Base-by-base conservation (phyloP, 2,888 invertebrate genomes). In the Cryptosula pallasiana region DNA sequence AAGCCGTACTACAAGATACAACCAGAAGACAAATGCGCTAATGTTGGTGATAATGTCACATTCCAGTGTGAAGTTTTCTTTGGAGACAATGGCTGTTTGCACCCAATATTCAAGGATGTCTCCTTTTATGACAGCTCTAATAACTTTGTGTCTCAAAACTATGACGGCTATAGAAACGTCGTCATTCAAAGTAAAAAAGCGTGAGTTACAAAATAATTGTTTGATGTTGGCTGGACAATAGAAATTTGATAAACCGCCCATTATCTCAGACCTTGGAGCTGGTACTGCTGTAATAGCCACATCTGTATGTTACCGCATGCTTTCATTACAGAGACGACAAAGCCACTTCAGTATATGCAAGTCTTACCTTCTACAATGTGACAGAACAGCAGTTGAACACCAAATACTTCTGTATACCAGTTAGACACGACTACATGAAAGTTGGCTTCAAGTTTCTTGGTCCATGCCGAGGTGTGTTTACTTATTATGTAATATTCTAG, bases 261-360 rank as follows among this genome's bases (percentile, higher is more conserved):
- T n/a, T n/a, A n/a, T n/a, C n/a, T n/a, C n/a, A n/a, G n/a, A n/a
- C n/a, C n/a, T n/a, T n/a, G n/a, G n/a, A n/a, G n/a, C n/a, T n/a
- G n/a, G n/a, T n/a, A n/a, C n/a, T n/a, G n/a, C n/a, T n/a, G n/a
- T n/a, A n/a, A n/a, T n/a, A n/a, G n/a, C n/a, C n/a, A n/a, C n/a
- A n/a, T n/a, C n/a, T n/a, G n/a, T n/a, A n/a, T n/a, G n/a, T n/a
- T n/a, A n/a, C n/a, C n/a, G n/a, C n/a, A n/a, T n/a, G n/a, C n/a
- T n/a, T n/a, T n/a, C n/a, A n/a, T n/a, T n/a, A 2, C n/a, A 63
- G 63, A 29, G 63, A 63, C 32, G 63, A 63, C 34, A 34, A 27
- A 63, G 63, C 63, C 3, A 63, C 63, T 32, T 63, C 63, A 32
- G 63, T 63, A 32, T 32, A 32, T 63, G 27, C 32, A 9, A 63